Conservation (phyloP, 2,888 invertebrate species). For the Ectemnius lituratus region DNA sequence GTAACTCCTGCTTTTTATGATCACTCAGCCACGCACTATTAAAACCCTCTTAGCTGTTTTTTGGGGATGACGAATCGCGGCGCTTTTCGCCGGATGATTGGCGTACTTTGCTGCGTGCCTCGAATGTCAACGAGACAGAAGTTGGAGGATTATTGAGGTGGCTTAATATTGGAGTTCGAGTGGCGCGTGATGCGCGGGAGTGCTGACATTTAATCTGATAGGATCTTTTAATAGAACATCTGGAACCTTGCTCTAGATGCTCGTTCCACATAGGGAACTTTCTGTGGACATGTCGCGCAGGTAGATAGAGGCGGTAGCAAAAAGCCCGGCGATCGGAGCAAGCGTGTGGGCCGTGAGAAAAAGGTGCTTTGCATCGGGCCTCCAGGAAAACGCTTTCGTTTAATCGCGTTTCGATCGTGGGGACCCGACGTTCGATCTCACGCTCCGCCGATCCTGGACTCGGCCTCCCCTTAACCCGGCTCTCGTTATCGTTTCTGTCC, state of each 20-base stretch:
- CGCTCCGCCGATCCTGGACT: constrained; percentile 56
- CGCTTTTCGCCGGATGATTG: background rate
- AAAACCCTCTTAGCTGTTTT: constrained; percentile 1
- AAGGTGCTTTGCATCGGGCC: constrained; percentile 19
- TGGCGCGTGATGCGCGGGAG: too few species aligned
- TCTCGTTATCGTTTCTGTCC: constrained; percentile 55
- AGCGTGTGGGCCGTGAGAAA: constrained; percentile 56
- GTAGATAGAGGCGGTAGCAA: background rate
- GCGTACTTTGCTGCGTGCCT: background rate
- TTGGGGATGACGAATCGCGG: background rate
- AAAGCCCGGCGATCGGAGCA: background rate
- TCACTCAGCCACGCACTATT: background rate
- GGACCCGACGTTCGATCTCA: constrained; percentile 57
- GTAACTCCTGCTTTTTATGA: background rate
- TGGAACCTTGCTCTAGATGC: too few species aligned
- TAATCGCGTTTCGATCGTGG: constrained; percentile 56
- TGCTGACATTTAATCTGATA: too few species aligned
- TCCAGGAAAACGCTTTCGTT: constrained; percentile 40
- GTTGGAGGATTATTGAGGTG: too few species aligned
- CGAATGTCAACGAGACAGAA: too few species aligned
- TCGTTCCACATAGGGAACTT: too few species aligned
- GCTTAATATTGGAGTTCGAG: too few species aligned
- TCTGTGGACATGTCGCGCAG: too few species aligned
- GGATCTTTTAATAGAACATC: too few species aligned
- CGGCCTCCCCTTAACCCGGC: constrained; percentile 42